Percentiles rank a stretch among this genome's conserved stretches.
Conservation (phyloP, 2,888 invertebrate genomes). For the Nymphalis urticae region DNA sequence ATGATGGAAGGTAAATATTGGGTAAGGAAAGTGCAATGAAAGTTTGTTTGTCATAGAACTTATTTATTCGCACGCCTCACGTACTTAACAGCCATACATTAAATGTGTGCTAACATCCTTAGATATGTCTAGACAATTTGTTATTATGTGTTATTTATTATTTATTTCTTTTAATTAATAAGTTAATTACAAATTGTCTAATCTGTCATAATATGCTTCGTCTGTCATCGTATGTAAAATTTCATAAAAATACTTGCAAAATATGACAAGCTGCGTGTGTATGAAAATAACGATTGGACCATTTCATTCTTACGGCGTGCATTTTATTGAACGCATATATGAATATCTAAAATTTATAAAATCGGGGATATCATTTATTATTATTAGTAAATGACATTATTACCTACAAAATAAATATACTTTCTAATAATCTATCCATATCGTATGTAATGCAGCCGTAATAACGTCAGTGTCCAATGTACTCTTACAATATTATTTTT, state of each 20-base stretch:
- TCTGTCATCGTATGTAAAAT: constrained; percentile 18
- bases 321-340: constrained; percentile 1
- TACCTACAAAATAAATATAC: not conserved
- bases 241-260: constrained; percentile 16
- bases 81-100: constrained; percentile 42
- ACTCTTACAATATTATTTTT: constrained; percentile 1
- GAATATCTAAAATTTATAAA: not conserved
- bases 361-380: not conserved
- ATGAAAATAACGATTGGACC: constrained; percentile 3
- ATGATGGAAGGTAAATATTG: too few species aligned
- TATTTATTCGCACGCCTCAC: constrained; percentile 43
- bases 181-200: constrained; percentile 25
- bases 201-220: constrained; percentile 18
- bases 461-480: not conserved
- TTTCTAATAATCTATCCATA: not conserved
- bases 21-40: not conserved
- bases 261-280: constrained; percentile 14
- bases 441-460: constrained; percentile 3
- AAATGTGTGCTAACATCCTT: constrained; percentile 27
- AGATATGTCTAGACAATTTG: constrained; percentile 25
- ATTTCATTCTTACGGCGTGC: not conserved
- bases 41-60: constrained; percentile 37
- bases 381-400: too few species aligned
- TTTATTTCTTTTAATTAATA: not conserved
- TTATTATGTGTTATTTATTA: constrained; percentile 14